Base-by-base conservation (phyloP, 2,888 invertebrate species). In the Harpagoxenus sublaevis region DNA sequence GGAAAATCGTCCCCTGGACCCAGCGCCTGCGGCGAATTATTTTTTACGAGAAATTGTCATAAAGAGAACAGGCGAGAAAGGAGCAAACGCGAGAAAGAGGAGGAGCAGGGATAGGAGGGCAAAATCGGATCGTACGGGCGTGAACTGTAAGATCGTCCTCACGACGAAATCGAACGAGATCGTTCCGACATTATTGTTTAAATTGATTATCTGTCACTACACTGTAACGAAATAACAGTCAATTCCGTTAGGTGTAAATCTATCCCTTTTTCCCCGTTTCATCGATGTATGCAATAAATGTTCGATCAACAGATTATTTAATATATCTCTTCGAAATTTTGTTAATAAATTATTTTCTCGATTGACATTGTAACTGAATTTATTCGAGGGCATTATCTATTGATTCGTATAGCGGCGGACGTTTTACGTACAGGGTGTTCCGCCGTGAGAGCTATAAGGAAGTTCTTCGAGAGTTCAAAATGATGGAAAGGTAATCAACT, bases 221-320 rank as follows among this genome's bases (percentile, higher is more conserved):
- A 79, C 74, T 89, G 87, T 90, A 86, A 88, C 75, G 71, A 88
- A 84, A 84, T 75, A 85, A 87, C 84, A 86, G 84, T 83, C 84
- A 88, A 87, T 87, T 86, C 85, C 87, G 86, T 86, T 88, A 87
- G 88, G 86, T 90, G 88, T 90, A 89, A 79, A 79, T 79, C 73
- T 77, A 81, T 85, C 83, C 73, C 71, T 74, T 66, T 83, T 57
- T 79, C 77, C 79, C 84, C 85, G 71, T 89, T 89, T 89, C 86
- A 86, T 91, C 89, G 86, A 88, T 91, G 90, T 91, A 89, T 88
- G 74, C 68, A 90, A 91, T 91, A 91, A 91, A 91, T 91, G 90
- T 91, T 91, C 90, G 86, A 89, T 88, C 87, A 91, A 89, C 86
- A 88, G 85, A 88, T 87, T 84, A 85, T 87, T 85, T 84, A 79